Evolutionary conservation across 2,888 invertebrate species (phyloP).

Genomic region (Archaeoteleia sp.): DNA sequence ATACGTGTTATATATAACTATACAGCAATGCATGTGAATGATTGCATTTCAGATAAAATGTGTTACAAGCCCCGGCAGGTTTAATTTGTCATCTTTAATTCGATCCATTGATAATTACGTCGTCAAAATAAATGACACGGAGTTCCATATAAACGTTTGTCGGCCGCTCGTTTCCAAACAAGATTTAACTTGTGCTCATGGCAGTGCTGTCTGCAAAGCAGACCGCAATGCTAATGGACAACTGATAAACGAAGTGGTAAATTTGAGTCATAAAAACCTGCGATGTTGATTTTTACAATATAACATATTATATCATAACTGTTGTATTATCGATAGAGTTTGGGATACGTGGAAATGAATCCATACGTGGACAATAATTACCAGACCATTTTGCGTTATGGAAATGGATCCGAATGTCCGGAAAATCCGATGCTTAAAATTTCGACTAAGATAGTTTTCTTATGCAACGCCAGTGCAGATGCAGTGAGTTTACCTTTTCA

Average conservation of each 20-base stretch:
- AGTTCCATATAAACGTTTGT: slow-evolving; percentile 68
- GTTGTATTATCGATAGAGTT: slow-evolving; percentile 54
- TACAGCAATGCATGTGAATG: slow-evolving; percentile 5
- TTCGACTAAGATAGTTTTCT: slow-evolving; percentile 60
- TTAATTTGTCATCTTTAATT: slow-evolving; percentile 60
- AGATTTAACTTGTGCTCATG: slow-evolving; percentile 61
- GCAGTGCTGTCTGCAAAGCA: slow-evolving; percentile 64
- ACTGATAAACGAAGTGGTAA: slow-evolving; percentile 60
- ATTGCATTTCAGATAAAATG: slow-evolving; percentile 49
- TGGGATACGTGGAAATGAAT: slow-evolving; percentile 61
- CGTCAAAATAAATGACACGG: slow-evolving; percentile 54
- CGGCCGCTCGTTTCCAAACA: slow-evolving; percentile 60
- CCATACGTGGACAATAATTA: slow-evolving; percentile 58
- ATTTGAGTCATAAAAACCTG: no score
- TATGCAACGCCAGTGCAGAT: slow-evolving; percentile 53
- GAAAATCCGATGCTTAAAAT: slow-evolving; percentile 55
- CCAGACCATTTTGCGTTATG: slow-evolving; percentile 57
- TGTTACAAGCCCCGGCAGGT: slow-evolving; percentile 54
- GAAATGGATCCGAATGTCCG: slow-evolving; percentile 60
- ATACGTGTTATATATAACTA: not conserved
- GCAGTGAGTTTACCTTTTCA: slow-evolving; percentile 21
- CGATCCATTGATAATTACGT: slow-evolving; percentile 60
- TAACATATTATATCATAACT: not conserved
- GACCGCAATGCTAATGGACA: slow-evolving; percentile 54
- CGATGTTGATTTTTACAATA: slow-evolving; percentile 25